Evolutionary conservation across 2,888 invertebrate genomes (phyloP), one percentile per base, ranked within the genome.

Genomic region (Phyllotreta cruciferae): DNA sequence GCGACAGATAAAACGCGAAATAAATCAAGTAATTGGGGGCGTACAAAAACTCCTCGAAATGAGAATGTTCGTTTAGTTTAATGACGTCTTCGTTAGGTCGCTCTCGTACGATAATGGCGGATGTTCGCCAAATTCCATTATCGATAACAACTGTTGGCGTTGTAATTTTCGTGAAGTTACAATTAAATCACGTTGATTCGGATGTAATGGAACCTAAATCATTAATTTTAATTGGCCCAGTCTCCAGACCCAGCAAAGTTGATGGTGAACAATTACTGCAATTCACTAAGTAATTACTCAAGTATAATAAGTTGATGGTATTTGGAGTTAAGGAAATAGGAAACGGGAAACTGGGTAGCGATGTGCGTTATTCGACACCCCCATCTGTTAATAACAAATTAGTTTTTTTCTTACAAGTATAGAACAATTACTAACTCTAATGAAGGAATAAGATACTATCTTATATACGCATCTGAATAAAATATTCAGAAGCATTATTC

Each of bases 191-290:
- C 68, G 71, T 73, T 71, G 72, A 71, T 72, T 73, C 71, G 70
- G 70, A 69, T 69, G 73, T 73, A 75, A 75, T 75, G 72, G 75
- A 75, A 74, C 70, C 74, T 70, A 62, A 68, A 66, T 75, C 76
- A 76, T 75, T 76, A 76, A 75, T 75, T 76, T 75, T 76, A 76
- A 76, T 76, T 76, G 76, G 75, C 70, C 69, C 71, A 75, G 71
- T 73, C 73, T 70, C 47, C 24, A 14, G 49, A 35, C 67, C 71
- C 70, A 72, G 67, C 72, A 69, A 69, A 70, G 70, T 74, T 71
- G 69, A 67, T 67, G 69, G 67, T 66, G 72, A 70, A 72, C 73
- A 75, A 74, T 75, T 74, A 75, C 70, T 68, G 69, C 67, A 72
- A 71, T 74, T 73, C 71, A 69, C 69, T 63, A 66, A 73, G 74